Evolutionary conservation across 2,113 vertebrate species (phyloP).

Genomic region (Microcebus jonahi): DNA sequence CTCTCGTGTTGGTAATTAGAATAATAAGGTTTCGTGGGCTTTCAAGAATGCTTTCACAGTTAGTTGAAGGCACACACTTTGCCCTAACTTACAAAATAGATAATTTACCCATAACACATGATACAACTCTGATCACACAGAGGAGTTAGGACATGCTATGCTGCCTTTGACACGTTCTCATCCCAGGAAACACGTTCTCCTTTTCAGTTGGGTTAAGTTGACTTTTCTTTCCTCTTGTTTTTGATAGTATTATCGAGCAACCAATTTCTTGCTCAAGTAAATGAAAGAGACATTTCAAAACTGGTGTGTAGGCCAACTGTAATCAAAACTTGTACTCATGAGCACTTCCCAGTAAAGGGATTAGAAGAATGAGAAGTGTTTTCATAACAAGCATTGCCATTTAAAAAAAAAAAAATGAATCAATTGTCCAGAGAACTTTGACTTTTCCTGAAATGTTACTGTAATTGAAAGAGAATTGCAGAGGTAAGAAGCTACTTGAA

Average conservation of each 20-base stretch:
- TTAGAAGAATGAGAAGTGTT: neutral
- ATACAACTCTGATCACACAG: conserved; percentile 76
- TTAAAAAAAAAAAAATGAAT: neutral
- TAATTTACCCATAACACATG: conserved; percentile 82
- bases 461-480: neutral
- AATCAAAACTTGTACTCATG: neutral
- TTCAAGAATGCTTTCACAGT: conserved; percentile 82
- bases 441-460: conserved; percentile 33
- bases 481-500: conserved; percentile 1
- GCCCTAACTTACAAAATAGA: conserved; percentile 80
- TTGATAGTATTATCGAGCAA: conserved; percentile 36
- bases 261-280: conserved; percentile 18
- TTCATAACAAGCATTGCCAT: neutral
- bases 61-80: conserved; percentile 76
- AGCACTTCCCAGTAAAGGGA: neutral
- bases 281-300: conserved; percentile 52
- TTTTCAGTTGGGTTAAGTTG: conserved; percentile 15
- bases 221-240: conserved; percentile 59
- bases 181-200: conserved; percentile 30
- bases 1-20: conserved; percentile 82
- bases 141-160: conserved; percentile 59
- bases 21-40: conserved; percentile 83
- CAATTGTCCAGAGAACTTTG: neutral
- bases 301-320: conserved; percentile 13
- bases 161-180: conserved; percentile 78